Base-by-base conservation (phyloP, 2,888 invertebrate genomes). In the Philhelius pedissequus region DNA sequence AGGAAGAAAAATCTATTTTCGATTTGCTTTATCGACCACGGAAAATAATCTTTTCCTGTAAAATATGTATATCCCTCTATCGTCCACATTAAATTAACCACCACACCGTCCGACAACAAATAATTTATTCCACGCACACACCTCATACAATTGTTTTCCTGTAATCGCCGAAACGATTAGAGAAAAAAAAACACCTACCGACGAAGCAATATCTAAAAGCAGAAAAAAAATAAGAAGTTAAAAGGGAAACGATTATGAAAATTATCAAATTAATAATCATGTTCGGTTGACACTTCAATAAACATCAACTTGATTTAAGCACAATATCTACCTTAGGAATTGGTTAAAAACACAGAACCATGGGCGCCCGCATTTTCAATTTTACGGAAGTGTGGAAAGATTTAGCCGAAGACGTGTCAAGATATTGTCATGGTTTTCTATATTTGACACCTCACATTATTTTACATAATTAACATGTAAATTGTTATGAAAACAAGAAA, bases 401-500 rank as follows among this genome's bases (percentile, higher is more conserved):
- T 73, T 64, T 54, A 64, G 7, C 5, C 32, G 32, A 66, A 56
- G 69, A 69, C 69, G 58, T 58, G 69, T 54, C 22, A 43, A 13
- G 40, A 40, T 48, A 25, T 48, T 27, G 40, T 62, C 22, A 22
- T 27, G 38, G 9, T 25, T 25, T 40, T 60, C 6, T 22, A 27
- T 27, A 15, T 38, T 38, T 58, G 58, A 58, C 58, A 56, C 56
- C 11, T 13, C 20, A 58, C 58, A 52, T 48, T 32, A 32, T 32
- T 54, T 54, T 15, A 18, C 13, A 30, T 30, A 40, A 62, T 62
- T 62, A 62, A 62, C 62, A 62, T 62, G 62, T 62, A 62, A 62
- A 62, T 62, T 62, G 62, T 62, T 45, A 62, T 62, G 62, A 62
- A 62, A 62, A 62, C 62, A 62, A 62, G 62, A 27, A 18, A 62